Evolutionary conservation across 2,888 invertebrate genomes (phyloP).

Genomic region (Dione juno): DNA sequence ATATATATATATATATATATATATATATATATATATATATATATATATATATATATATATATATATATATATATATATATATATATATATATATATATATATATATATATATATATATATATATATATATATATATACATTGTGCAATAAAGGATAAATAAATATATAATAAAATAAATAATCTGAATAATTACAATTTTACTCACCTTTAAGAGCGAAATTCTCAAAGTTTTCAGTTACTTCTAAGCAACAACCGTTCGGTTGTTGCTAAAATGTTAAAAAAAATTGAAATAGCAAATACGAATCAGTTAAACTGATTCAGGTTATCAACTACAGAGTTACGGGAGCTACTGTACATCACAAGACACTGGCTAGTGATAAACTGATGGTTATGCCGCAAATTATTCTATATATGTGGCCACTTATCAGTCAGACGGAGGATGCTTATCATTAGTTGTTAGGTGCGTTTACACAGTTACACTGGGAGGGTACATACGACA

Average conservation of each 20-base stretch:
- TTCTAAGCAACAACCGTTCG: conserved; percentile 79
- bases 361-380: conserved; percentile 52
- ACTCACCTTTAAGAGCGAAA: conserved; percentile 84
- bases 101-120: no score
- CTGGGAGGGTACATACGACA: background rate
- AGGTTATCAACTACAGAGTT: conserved; percentile 40
- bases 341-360: conserved; percentile 47
- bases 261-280: conserved; percentile 74
- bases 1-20: no score
- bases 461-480: conserved; percentile 20
- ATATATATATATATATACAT: no score
- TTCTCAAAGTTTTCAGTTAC: conserved; percentile 84
- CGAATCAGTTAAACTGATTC: conserved; percentile 57
- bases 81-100: no score
- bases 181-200: conserved; percentile 5
- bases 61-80: no score
- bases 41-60: no score
- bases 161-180: background rate
- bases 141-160: no score
- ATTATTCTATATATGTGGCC: conserved; percentile 61
- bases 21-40: no score
- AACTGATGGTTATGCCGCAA: conserved; percentile 60
- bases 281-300: conserved; percentile 20
- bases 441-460: conserved; percentile 56
- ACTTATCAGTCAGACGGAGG: conserved; percentile 61